Evolutionary conservation across 2,797 vertebrate genomes (phyloP), one percentile per base, ranked within the genome.

Genomic region (Masticophis lateralis): DNA sequence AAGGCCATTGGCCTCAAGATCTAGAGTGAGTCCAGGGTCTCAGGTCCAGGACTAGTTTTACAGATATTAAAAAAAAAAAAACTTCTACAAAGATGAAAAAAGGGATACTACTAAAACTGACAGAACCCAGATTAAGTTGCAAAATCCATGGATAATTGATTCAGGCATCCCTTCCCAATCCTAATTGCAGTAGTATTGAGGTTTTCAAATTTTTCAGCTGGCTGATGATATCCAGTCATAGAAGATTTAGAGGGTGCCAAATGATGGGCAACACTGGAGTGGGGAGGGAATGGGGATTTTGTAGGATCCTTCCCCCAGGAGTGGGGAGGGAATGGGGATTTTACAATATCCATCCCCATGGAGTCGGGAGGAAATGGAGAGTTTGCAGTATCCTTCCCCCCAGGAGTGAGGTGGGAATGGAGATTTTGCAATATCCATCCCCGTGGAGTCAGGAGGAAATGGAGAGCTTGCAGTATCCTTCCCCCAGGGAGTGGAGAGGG

Each of bases 1-100:
- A 87, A 79, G 86, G 61, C 51, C 89, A 53, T 92, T 92, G 37
- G 91, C 92, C 93, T 94, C 90, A 69, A 43, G 92, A 92, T 93
- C 94, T 18, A 6, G 2, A 69, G 22, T 27, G 60, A 61, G 92
- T 93, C 95, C 14, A 13, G 28, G 12, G 10, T 69, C 94, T 95
- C 91, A 69, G 55, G 91, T 32, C 63, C 3, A 69, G 63, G 92
- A 92, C 95, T 59, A 92, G 20, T 95, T 53, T 94, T 69, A 94
- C 79, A 92, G 0, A 0, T 95, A 94, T 93, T 4, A 5, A 56
- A 56, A 56, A 56, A 83, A 0, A 74, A 92, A 92, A 32, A 88
- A 0, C 0, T 53, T 88, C 18, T 32, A 37, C 53, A 32, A 61
- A n/a, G 25, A 55, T 20, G 27, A 37, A 88, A 57, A 16, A 20